phyloP scores from a whole-genome alignment of 2,888 invertebrate species.

The Lissocephala sabroskyi region DNA sequence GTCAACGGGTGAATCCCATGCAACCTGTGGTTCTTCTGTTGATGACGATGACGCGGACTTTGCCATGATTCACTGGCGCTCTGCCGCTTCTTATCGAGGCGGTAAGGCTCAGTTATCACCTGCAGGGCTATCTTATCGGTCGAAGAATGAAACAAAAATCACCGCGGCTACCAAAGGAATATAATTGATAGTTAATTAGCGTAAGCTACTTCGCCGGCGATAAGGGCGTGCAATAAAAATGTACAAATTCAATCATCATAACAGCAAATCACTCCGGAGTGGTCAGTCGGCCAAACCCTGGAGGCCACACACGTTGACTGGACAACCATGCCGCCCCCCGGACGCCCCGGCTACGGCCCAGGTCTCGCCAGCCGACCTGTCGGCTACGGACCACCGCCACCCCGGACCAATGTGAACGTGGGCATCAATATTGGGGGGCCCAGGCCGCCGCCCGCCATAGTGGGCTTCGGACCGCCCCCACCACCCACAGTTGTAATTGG shows the following conservation, averaged over 20 bases:
- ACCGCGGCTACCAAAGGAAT: constrained; percentile 22
- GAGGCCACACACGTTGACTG: neutral
- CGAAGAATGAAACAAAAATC: constrained; percentile 28
- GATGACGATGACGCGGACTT: too few species aligned
- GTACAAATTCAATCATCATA: constrained; percentile 24
- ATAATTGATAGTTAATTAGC: constrained; percentile 56
- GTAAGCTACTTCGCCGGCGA: constrained; percentile 17
- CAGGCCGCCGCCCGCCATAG: constrained; percentile 35
- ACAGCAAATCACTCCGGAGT: constrained; percentile 26
- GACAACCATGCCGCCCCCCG: constrained; percentile 12
- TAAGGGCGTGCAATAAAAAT: constrained; percentile 6
- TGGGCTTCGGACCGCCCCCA: constrained; percentile 14
- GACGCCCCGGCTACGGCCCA: constrained; percentile 12
- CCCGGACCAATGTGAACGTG: constrained; percentile 43
- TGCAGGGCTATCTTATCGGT: constrained; percentile 32
- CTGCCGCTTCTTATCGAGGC: neutral
- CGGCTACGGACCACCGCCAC: constrained; percentile 31
- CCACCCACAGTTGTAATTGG: constrained; percentile 38
- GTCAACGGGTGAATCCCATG: constrained; percentile 2
- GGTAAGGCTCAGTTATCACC: constrained; percentile 14
- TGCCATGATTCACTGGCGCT: constrained; percentile 16
- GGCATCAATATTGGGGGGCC: constrained; percentile 46
- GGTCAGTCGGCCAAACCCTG: too few species aligned
- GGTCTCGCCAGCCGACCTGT: constrained; percentile 23
- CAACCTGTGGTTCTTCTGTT: neutral